Evolutionary conservation across 2,888 invertebrate species (phyloP).

Genomic region (Phalera bucephala): DNA sequence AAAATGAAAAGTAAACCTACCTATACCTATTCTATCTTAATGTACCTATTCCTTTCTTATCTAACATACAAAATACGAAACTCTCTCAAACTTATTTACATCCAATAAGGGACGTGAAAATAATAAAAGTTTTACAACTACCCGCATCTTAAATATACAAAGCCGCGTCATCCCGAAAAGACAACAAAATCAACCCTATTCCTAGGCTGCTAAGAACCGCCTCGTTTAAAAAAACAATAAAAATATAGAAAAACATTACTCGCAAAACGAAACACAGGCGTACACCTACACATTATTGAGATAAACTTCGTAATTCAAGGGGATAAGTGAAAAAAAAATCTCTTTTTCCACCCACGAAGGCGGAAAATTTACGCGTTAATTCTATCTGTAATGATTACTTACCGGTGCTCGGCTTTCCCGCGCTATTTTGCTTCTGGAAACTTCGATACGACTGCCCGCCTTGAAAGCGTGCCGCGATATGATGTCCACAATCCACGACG

Average conservation of each 20-base stretch:
- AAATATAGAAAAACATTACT: not conserved
- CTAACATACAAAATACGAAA: too few relatives aligned
- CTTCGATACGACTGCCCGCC: constrained; percentile 52
- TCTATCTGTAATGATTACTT: constrained; percentile 46
- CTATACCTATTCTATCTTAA: too few relatives aligned
- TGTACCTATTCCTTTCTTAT: too few relatives aligned
- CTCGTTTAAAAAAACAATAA: not conserved
- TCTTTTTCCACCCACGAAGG: constrained; percentile 9
- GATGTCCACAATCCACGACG: constrained; percentile 19
- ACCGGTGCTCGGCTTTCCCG: constrained; percentile 61
- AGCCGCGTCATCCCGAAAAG: not conserved
- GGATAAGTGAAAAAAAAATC: constrained; percentile 8
- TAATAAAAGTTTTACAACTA: not conserved
- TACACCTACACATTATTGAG: too few relatives aligned
- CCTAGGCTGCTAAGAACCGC: not conserved
- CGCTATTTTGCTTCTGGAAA: constrained; percentile 39
- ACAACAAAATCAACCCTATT: not conserved
- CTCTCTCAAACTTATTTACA: constrained; percentile 1
- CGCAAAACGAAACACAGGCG: not conserved
- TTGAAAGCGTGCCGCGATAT: constrained; percentile 59
- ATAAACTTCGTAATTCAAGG: too few relatives aligned
- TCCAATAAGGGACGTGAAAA: not conserved
- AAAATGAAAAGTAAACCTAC: too few relatives aligned
- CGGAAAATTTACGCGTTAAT: constrained; percentile 15
- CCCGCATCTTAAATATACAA: not conserved